phyloP scores from a whole-genome alignment of 2,888 invertebrate genomes.

The Apotomis turbidana region DNA sequence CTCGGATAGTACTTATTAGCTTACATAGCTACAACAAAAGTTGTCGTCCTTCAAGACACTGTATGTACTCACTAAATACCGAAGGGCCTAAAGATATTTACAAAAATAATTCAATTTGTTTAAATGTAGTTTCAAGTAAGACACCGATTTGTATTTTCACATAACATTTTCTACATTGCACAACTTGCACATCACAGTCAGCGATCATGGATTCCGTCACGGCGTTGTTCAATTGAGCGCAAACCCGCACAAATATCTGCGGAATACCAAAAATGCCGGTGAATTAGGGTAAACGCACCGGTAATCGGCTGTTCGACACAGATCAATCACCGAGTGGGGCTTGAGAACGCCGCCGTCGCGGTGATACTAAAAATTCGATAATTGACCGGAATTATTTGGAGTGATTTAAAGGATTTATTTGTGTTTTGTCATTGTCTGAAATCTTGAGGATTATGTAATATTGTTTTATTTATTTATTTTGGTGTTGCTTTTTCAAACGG shows the following conservation, averaged over 20 bases:
- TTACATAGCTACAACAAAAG: no score
- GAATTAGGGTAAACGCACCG: conserved; percentile 53
- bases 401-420: conserved; percentile 1
- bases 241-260: conserved; percentile 16
- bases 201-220: conserved; percentile 15
- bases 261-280: conserved; percentile 37
- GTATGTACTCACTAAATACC: no score
- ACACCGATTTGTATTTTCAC: not conserved
- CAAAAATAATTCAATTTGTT: no score
- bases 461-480: not conserved
- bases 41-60: no score
- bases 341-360: conserved; percentile 45
- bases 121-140: no score
- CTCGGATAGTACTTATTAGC: no score
- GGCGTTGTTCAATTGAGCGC: conserved; percentile 18
- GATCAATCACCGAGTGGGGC: conserved; percentile 44
- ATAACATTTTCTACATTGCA: not conserved
- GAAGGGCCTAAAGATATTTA: no score
- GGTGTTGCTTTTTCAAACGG: not conserved
- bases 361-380: conserved; percentile 37
- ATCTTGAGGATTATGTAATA: not conserved
- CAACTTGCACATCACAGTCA: not conserved
- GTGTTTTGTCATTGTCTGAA: not conserved
- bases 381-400: conserved; percentile 25
- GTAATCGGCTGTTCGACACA: conserved; percentile 56